Evolutionary conservation across 2,888 invertebrate species (phyloP).

Genomic region (Sympetrum striolatum): DNA sequence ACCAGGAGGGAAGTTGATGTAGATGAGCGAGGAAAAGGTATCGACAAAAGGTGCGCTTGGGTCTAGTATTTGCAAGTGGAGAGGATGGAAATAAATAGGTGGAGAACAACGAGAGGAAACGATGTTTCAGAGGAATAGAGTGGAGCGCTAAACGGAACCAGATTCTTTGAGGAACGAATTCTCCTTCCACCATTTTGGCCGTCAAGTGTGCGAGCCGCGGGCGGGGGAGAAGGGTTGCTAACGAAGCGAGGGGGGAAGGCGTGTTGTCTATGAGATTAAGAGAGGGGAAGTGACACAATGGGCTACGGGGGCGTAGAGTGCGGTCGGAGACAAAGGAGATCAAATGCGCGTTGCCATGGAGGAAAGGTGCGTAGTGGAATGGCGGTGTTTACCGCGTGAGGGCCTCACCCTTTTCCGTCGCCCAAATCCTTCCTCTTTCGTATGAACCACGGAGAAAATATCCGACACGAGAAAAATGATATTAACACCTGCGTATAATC

Average conservation of each 20-base stretch:
- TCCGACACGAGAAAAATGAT: too few species aligned
- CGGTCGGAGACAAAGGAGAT: neutral
- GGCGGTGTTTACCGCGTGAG: neutral
- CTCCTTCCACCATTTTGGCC: conserved; percentile 19
- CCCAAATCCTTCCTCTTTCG: neutral
- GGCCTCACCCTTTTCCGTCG: neutral
- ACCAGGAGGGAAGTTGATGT: neutral
- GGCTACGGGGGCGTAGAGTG: neutral
- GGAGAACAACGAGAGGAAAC: neutral
- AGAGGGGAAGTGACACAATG: neutral
- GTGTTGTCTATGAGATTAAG: neutral
- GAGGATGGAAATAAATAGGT: neutral
- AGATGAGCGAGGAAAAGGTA: neutral
- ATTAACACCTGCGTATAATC: too few species aligned
- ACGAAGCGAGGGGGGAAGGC: neutral
- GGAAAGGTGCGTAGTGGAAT: neutral
- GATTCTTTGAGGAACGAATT: conserved; percentile 13
- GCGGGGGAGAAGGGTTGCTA: conserved; percentile 15
- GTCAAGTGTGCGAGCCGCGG: neutral
- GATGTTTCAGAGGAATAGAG: neutral
- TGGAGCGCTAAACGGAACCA: neutral
- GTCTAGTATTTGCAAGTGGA: neutral
- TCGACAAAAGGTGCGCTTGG: neutral
- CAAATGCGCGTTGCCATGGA: neutral
- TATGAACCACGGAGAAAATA: too few species aligned